phyloP scores from a whole-genome alignment of 2,888 invertebrate species.

The Drosophila bunnanda region DNA sequence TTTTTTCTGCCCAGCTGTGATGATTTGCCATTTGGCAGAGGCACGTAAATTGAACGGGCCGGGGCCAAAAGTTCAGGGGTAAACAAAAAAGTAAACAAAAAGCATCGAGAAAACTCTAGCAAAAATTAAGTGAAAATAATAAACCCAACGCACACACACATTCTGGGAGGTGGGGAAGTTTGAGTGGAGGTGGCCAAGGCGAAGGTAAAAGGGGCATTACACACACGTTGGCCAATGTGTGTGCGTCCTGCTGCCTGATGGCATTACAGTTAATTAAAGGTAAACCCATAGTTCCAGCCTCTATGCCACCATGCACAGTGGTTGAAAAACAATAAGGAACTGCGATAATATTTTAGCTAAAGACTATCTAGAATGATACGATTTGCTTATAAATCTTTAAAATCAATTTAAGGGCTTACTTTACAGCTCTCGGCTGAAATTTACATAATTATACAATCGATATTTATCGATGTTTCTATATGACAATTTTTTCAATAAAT shows the following conservation, averaged over 20 bases:
- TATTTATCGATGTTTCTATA: too few relatives aligned
- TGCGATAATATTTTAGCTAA: too few relatives aligned
- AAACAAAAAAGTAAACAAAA: slow-evolving; percentile 30
- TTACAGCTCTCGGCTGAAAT: too few relatives aligned
- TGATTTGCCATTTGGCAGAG: slow-evolving; percentile 73
- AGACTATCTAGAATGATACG: neutral
- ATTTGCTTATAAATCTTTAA: neutral
- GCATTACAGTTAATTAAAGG: slow-evolving; percentile 59
- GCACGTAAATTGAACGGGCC: slow-evolving; percentile 65
- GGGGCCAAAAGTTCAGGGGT: slow-evolving; percentile 36
- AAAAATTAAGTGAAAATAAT: slow-evolving; percentile 77
- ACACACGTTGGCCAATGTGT: slow-evolving; percentile 41
- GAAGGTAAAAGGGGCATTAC: slow-evolving; percentile 26
- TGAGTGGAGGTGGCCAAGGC: neutral
- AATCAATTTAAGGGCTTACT: too few relatives aligned
- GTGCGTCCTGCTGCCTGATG: slow-evolving; percentile 34
- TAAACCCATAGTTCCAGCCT: slow-evolving; percentile 16
- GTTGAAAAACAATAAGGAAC: neutral
- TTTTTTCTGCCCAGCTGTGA: slow-evolving; percentile 53
- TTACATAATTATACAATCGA: too few relatives aligned
- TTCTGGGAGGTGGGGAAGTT: neutral
- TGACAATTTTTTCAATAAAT: too few relatives aligned
- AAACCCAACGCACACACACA: slow-evolving; percentile 48
- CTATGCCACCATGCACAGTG: slow-evolving; percentile 3
- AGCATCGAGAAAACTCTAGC: slow-evolving; percentile 55